A percentile compares a stretch with the other conserved stretches of the same genome.
These are phyloP conservation scores for Australoheros facetus DNA, from an alignment of 2,797 vertebrate genomes.

Conservation along the genomic window DNA sequence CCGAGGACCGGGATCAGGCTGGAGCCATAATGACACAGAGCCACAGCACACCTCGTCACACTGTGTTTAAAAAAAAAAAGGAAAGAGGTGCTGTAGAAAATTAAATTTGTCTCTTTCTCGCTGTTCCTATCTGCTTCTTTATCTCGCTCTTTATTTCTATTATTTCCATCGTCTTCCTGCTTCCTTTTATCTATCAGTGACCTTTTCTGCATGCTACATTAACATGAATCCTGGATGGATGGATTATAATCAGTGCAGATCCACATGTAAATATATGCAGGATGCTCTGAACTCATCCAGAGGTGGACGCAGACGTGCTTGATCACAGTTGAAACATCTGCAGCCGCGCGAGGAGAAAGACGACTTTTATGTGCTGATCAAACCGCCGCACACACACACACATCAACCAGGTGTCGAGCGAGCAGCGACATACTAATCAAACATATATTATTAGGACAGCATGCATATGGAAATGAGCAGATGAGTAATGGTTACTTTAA, in stretches of 20 bases:
- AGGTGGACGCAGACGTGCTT: slow-evolving; percentile 26
- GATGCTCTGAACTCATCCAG: neutral
- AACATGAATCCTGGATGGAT: slow-evolving; percentile 1
- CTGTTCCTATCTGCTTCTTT: neutral
- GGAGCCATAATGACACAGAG: slow-evolving; percentile 40
- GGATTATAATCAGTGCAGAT: slow-evolving; percentile 13
- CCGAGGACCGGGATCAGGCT: slow-evolving; percentile 35
- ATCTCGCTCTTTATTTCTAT: neutral
- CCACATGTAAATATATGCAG: slow-evolving; percentile 17
- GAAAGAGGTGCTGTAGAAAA: slow-evolving; percentile 31
- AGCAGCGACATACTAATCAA: neutral
- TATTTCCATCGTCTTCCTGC: neutral
- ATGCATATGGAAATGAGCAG: neutral
- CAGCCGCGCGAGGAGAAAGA: slow-evolving; percentile 3
- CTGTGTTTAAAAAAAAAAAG: slow-evolving; percentile 48
- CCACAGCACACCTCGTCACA: slow-evolving; percentile 37
- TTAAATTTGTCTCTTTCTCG: slow-evolving; percentile 29
- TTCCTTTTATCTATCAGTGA: slow-evolving; percentile 1
- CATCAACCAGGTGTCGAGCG: neutral
- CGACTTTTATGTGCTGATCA: slow-evolving; percentile 11
- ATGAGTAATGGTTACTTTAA: neutral
- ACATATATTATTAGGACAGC: neutral
- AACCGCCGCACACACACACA: neutral
- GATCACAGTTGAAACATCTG: slow-evolving; percentile 31
- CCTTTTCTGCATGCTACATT: neutral